Conservation (phyloP, 2,888 invertebrate species). For the Cetonia aurata region DNA sequence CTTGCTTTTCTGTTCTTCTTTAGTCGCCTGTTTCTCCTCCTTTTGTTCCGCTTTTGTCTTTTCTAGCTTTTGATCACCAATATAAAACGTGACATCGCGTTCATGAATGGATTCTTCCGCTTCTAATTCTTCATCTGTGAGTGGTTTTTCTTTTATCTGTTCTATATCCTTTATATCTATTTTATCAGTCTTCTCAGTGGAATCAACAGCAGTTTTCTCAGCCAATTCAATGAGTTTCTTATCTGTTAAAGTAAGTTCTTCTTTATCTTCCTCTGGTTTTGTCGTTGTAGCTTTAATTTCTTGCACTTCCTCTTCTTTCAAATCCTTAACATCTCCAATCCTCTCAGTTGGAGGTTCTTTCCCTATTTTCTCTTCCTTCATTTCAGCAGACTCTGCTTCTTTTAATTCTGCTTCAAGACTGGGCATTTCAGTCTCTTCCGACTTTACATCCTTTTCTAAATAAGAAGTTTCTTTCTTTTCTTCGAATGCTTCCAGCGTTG, state of each 20-base stretch:
- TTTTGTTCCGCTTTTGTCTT: constrained; percentile 46
- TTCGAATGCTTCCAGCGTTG: too few relatives aligned
- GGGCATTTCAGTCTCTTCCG: too few relatives aligned
- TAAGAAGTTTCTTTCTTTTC: constrained; percentile 11
- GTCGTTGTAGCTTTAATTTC: not conserved
- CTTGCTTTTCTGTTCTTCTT: constrained; percentile 38
- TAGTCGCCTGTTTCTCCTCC: constrained; percentile 41
- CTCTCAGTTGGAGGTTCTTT: too few relatives aligned
- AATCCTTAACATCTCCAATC: too few relatives aligned
- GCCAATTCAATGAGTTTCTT: too few relatives aligned
- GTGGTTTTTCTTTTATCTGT: constrained; percentile 20
- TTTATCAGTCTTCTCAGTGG: constrained; percentile 13
- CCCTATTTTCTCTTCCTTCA: too few relatives aligned
- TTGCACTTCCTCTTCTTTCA: not conserved
- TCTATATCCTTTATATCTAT: not conserved
- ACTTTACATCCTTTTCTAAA: not conserved
- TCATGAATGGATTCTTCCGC: constrained; percentile 2
- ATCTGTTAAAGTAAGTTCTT: not conserved
- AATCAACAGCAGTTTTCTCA: not conserved
- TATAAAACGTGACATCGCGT: constrained; percentile 27
- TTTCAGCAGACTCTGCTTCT: too few relatives aligned
- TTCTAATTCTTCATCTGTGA: constrained; percentile 16
- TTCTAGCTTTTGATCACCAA: constrained; percentile 30
- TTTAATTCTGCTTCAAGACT: too few relatives aligned
- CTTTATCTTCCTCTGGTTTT: constrained; percentile 18